Evolutionary conservation across 2,113 vertebrate genomes (phyloP).

Genomic region (Cephalopterus ornatus): DNA sequence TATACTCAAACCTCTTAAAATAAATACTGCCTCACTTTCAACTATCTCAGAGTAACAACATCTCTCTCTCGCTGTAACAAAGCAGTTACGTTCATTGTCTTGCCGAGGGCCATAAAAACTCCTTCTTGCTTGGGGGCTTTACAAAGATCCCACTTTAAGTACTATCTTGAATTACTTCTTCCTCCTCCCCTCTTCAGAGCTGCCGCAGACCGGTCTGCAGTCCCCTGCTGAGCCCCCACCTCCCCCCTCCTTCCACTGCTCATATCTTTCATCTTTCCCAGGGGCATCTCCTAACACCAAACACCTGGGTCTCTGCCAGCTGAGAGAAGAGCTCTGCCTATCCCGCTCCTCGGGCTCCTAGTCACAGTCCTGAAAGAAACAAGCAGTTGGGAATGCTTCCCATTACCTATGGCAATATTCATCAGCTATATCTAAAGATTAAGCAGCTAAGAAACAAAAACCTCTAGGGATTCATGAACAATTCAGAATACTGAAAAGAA

Average conservation of each 20-base stretch:
- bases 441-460: background rate
- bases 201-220: background rate
- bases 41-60: background rate
- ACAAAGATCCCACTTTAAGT: background rate
- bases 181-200: background rate
- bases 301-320: background rate
- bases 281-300: background rate
- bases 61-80: background rate
- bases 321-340: background rate
- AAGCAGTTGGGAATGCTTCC: background rate
- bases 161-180: background rate
- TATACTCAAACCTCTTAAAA: constrained; percentile 5
- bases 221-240: background rate
- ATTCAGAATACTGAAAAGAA: background rate
- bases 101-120: background rate
- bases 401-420: background rate
- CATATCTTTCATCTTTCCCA: background rate
- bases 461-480: background rate
- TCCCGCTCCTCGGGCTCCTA: background rate
- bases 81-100: background rate
- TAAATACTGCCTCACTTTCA: background rate
- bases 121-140: background rate
- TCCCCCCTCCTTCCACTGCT: background rate
- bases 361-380: background rate
- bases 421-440: background rate